These are phyloP conservation scores for Muscicapa comitata DNA, from an alignment of 2,797 vertebrate species.

Conservation along the genomic window DNA sequence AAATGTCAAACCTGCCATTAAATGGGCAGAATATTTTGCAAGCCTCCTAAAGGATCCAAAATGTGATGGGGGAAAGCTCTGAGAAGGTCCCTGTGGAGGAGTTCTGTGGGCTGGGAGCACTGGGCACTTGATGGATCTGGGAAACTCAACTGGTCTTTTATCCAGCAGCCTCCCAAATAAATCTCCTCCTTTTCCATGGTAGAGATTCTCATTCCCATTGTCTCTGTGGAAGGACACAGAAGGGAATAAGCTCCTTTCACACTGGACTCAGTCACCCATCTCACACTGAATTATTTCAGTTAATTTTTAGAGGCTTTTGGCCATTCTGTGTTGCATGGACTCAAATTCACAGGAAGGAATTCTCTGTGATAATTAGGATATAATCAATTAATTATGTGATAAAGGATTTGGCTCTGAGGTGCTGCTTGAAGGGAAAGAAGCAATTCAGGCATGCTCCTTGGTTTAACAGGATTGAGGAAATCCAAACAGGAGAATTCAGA, in stretches of 20 bases:
- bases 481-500: neutral
- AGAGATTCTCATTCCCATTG: neutral
- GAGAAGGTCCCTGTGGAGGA: neutral
- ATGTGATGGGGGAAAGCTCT: neutral
- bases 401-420: neutral
- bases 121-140: neutral
- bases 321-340: neutral
- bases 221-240: neutral
- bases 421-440: neutral
- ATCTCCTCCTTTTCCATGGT: fast-evolving
- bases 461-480: neutral
- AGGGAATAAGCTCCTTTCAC: neutral
- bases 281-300: neutral
- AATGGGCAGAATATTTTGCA: neutral
- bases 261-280: neutral
- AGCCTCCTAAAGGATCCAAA: neutral
- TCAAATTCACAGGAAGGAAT: neutral
- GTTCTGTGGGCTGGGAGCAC: neutral
- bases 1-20: neutral
- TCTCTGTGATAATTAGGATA: neutral
- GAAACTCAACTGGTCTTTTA: neutral
- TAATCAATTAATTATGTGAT: neutral
- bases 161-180: neutral
- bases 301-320: neutral
- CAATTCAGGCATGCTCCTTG: neutral